phyloP scores from a whole-genome alignment of 2,797 vertebrate genomes.

The Centropyge bicolor region DNA sequence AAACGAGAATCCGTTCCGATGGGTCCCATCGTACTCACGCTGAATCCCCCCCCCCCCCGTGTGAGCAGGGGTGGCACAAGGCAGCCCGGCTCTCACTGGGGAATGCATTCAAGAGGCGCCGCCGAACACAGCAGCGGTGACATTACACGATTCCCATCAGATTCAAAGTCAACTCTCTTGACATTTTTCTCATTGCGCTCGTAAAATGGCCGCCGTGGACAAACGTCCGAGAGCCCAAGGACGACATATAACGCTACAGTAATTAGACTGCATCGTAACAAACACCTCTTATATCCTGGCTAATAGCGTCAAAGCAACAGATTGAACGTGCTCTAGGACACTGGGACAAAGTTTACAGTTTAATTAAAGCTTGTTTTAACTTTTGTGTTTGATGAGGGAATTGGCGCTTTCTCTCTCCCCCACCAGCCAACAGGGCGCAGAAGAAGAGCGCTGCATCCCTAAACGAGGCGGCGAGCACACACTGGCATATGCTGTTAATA shows the following conservation, averaged over 20 bases:
- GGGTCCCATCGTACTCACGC: slow-evolving; percentile 13
- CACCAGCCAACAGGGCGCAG: slow-evolving; percentile 17
- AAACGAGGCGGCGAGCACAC: slow-evolving; percentile 30
- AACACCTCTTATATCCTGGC: slow-evolving; percentile 19
- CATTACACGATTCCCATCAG: slow-evolving; percentile 51
- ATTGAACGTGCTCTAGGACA: slow-evolving; percentile 43
- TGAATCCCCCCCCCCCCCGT: slow-evolving; percentile 26
- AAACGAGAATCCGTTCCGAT: slow-evolving; percentile 17
- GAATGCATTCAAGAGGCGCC: slow-evolving; percentile 20
- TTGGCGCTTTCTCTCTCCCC: slow-evolving; percentile 21
- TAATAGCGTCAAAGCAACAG: slow-evolving; percentile 33
- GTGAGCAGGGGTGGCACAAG: slow-evolving; percentile 11
- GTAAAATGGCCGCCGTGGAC: slow-evolving; percentile 39
- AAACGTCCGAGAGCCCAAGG: slow-evolving; percentile 4
- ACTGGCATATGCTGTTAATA: slow-evolving; percentile 45
- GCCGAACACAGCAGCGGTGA: slow-evolving; percentile 28
- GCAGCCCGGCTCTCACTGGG: neutral
- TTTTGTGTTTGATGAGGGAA: slow-evolving; percentile 59
- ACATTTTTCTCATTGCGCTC: slow-evolving; percentile 37
- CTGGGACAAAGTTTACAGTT: slow-evolving; percentile 55
- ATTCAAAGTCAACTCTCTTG: slow-evolving; percentile 44
- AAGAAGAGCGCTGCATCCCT: slow-evolving; percentile 25
- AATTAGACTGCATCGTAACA: slow-evolving; percentile 15
- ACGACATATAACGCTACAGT: neutral
- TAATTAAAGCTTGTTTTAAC: slow-evolving; percentile 68